Conservation (phyloP, 2,888 invertebrate species). For the Abrostola tripartita region DNA sequence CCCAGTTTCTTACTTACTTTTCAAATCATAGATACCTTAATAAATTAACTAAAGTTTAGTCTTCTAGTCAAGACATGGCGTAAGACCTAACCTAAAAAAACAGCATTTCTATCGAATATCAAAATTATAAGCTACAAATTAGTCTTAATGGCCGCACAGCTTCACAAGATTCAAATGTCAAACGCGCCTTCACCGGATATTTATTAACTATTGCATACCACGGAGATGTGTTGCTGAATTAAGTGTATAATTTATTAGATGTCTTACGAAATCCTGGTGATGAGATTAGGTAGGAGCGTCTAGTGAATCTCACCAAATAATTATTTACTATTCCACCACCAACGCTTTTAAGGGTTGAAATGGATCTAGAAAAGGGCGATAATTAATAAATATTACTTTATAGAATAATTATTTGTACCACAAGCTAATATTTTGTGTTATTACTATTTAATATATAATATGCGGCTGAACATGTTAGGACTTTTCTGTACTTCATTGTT, state of each 20-base stretch:
- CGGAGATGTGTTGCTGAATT: neutral
- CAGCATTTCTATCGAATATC: constrained; percentile 4
- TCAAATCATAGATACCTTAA: too few relatives aligned
- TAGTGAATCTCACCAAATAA: neutral
- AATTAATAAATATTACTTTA: too few relatives aligned
- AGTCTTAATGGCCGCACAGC: constrained; percentile 15
- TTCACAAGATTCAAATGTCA: constrained; percentile 29
- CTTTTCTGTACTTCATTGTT: too few relatives aligned
- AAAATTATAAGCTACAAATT: constrained; percentile 8
- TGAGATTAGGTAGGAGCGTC: neutral
- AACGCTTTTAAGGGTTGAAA: too few relatives aligned
- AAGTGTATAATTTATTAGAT: neutral
- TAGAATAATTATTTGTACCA: too few relatives aligned
- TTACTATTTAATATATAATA: too few relatives aligned
- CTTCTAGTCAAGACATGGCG: neutral
- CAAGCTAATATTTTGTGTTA: too few relatives aligned
- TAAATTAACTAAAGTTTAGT: too few relatives aligned
- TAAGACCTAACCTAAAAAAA: neutral
- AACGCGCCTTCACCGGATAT: constrained; percentile 18
- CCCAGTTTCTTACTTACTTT: too few relatives aligned
- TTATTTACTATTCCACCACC: too few relatives aligned
- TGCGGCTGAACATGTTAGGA: too few relatives aligned
- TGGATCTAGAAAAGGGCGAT: too few relatives aligned
- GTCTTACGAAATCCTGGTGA: neutral
- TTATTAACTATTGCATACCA: constrained; percentile 18